Evolutionary conservation across 2,888 invertebrate genomes (phyloP), one percentile per base, ranked within the genome.

Genomic region (Sialis lutaria): DNA sequence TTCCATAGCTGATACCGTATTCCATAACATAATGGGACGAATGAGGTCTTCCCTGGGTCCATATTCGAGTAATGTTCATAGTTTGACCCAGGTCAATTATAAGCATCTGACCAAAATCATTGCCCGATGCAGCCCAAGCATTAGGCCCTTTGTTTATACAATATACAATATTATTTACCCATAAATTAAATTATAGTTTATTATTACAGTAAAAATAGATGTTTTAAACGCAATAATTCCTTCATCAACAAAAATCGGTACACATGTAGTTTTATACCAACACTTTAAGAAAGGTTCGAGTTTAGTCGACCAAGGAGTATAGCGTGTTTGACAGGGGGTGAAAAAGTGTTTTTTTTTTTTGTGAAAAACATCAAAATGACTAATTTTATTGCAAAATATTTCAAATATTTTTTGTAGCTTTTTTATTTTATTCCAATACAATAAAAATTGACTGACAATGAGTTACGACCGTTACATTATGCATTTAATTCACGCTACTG

Each of bases 11-110:
- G 61, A 97, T 81, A 62, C 83, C 82, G 67, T 86, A 97, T 66
- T 96, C 93, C 65, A 84, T 85, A 49, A 96, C 89, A 69, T 79
- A 96, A 67, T 96, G 93, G 57, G 81, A 78, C 52, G 88, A 85
- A 60, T 87, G 86, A 3, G 87, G 82, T 48, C 93, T 78, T 54
- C 96, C 96, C 64, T 90, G 90, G 31, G 91, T 87, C 54, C 84
- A 82, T 49, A 95, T 82, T 53, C 82, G 74, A 35, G 92, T 91
- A 55, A 97, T 75, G 66, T 92, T 91, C 76, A 81, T 87, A 55
- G 86, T 77, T 57, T 75, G 72, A 50, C 88, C 87, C 66, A 97
- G 72, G 70, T 97, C 92, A 61, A 97, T 75, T 53, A 85, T 81
- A 57, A 96, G 74, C 67, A 83, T 84, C 69, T 97, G 96, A 64